Conservation (phyloP, 2,113 vertebrate genomes). For the Oxygymnocypris stewartii region DNA sequence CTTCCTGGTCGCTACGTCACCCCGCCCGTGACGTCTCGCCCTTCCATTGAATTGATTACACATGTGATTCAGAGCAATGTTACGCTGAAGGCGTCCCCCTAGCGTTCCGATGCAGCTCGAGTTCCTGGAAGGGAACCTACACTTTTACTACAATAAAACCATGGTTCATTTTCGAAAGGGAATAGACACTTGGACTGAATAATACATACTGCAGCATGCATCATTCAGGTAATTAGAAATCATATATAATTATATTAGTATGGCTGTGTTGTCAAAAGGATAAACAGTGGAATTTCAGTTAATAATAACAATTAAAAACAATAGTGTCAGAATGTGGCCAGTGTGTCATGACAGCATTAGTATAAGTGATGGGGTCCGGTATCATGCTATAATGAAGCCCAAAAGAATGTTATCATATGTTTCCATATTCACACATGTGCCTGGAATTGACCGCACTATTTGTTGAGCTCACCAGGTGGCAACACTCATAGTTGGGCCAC, state of each 20-base stretch:
- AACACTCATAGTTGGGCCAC: not conserved
- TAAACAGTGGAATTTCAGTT: constrained; percentile 20
- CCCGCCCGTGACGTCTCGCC: too few species aligned
- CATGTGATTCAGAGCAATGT: too few species aligned
- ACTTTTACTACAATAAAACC: too few species aligned
- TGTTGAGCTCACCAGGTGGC: not conserved
- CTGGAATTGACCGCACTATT: not conserved
- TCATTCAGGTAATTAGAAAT: constrained; percentile 67
- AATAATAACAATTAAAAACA: not conserved
- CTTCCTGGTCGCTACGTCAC: too few species aligned
- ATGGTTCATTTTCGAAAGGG: too few species aligned
- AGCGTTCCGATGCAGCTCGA: too few species aligned
- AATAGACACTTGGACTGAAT: constrained; percentile 65
- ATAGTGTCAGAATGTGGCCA: not conserved
- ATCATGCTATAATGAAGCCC: not conserved
- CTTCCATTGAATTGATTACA: too few species aligned
- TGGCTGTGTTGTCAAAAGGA: constrained; percentile 59
- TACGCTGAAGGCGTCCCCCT: too few species aligned
- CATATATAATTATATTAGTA: constrained; percentile 63
- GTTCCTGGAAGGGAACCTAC: too few species aligned
- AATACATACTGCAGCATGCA: constrained; percentile 58
- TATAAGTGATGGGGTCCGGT: not conserved
- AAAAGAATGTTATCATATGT: not conserved
- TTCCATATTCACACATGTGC: not conserved
- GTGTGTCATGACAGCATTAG: not conserved